These are phyloP conservation scores for Helicoverpa armigera DNA, from an alignment of 1,140 invertebrate genomes.

Conservation along the genomic window DNA sequence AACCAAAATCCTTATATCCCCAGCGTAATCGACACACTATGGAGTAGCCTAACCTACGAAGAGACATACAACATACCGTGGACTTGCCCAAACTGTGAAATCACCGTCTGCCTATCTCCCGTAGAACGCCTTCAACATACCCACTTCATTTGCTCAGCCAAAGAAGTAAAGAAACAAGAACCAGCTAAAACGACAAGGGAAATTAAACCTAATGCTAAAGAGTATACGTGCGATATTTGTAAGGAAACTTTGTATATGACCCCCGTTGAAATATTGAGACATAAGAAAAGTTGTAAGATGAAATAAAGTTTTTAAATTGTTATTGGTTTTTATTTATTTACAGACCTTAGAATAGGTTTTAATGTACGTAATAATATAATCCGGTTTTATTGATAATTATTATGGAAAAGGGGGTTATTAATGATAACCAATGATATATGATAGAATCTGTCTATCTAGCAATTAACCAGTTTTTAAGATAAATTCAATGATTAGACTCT, in stretches of 20 bases:
- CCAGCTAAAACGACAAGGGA: conserved; percentile 68
- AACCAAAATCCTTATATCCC: not conserved
- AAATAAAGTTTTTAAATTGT: conserved; percentile 61
- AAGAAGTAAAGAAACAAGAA: conserved; percentile 68
- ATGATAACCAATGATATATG: no score
- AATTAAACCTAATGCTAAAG: conserved; percentile 89
- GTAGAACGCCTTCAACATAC: conserved; percentile 87
- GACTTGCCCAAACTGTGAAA: conserved; percentile 87
- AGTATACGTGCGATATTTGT: conserved; percentile 92
- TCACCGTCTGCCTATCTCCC: conserved; percentile 85
- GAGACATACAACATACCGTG: conserved; percentile 86
- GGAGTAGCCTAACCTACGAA: conserved; percentile 87
- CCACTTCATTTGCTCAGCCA: conserved; percentile 76
- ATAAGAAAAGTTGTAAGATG: conserved; percentile 89
- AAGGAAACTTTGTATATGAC: conserved; percentile 90
- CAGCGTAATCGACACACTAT: conserved; percentile 88
- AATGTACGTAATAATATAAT: no score
- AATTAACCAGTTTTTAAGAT: no score
- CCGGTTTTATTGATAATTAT: no score
- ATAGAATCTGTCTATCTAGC: no score
- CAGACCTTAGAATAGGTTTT: not conserved
- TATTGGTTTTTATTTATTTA: conserved; percentile 33
- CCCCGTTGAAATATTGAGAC: conserved; percentile 91
- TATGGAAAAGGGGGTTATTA: no score
- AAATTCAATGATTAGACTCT: no score